Evolutionary conservation across 2,888 invertebrate genomes (phyloP).

Genomic region (Villa cingulata): DNA sequence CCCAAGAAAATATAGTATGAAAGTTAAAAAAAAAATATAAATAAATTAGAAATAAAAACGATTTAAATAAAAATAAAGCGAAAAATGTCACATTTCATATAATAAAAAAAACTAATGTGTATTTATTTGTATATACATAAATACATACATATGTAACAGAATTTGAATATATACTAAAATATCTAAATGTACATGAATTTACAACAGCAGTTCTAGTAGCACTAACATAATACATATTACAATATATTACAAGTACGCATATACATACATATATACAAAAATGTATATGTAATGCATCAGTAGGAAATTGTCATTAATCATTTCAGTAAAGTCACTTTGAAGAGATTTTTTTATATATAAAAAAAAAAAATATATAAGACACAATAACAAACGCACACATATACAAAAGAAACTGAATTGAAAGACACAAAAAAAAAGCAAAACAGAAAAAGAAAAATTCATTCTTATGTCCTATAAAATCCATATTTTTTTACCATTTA

Average conservation of each 20-base stretch:
- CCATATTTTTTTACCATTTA: background rate
- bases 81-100: background rate
- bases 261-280: too few relatives aligned
- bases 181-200: background rate
- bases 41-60: background rate
- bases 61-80: too few relatives aligned
- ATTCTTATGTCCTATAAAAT: conserved; percentile 2
- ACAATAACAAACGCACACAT: too few relatives aligned
- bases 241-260: too few relatives aligned
- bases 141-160: too few relatives aligned
- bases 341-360: conserved; percentile 4
- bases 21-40: too few relatives aligned
- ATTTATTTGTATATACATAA: too few relatives aligned
- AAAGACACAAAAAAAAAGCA: too few relatives aligned
- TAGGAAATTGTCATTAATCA: conserved; percentile 11
- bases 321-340: conserved; percentile 9
- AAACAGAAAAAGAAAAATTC: too few relatives aligned
- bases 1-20: too few relatives aligned
- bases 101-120: conserved; percentile 7
- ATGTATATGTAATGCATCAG: background rate
- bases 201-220: conserved; percentile 3
- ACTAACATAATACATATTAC: background rate
- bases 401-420: too few relatives aligned
- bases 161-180: too few relatives aligned
- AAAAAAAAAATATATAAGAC: background rate